phyloP scores from a whole-genome alignment of 2,113 vertebrate species.

The Tachysurus vachellii region DNA sequence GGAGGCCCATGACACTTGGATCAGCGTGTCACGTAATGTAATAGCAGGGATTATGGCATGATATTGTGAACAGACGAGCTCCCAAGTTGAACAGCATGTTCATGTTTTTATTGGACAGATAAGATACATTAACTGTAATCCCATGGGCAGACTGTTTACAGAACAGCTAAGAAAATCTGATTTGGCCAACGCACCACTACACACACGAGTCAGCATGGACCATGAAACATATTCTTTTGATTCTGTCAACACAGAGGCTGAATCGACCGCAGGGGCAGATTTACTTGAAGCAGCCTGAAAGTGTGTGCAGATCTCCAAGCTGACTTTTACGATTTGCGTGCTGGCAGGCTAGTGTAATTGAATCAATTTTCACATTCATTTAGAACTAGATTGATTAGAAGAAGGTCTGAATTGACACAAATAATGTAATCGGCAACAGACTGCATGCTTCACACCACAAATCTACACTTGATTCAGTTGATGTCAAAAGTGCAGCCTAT shows the following conservation, averaged over 20 bases:
- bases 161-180: background rate
- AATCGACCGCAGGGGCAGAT: background rate
- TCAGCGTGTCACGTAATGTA: background rate
- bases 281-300: background rate
- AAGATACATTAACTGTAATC: background rate
- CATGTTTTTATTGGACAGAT: background rate
- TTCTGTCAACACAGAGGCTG: background rate
- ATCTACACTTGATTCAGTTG: background rate
- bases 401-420: background rate
- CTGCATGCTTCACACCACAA: background rate
- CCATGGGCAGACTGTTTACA: background rate
- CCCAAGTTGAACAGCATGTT: background rate
- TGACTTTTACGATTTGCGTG: background rate
- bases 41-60: background rate
- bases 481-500: background rate
- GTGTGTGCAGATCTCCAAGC: background rate
- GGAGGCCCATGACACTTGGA: background rate
- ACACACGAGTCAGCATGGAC: background rate
- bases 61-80: background rate
- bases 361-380: background rate
- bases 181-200: background rate
- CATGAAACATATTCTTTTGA: background rate
- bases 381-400: background rate
- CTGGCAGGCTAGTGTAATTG: background rate
- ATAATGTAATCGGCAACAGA: background rate